These are phyloP conservation scores for Smittia sp. DNA, from an alignment of 2,888 invertebrate species.

Conservation along the genomic window DNA sequence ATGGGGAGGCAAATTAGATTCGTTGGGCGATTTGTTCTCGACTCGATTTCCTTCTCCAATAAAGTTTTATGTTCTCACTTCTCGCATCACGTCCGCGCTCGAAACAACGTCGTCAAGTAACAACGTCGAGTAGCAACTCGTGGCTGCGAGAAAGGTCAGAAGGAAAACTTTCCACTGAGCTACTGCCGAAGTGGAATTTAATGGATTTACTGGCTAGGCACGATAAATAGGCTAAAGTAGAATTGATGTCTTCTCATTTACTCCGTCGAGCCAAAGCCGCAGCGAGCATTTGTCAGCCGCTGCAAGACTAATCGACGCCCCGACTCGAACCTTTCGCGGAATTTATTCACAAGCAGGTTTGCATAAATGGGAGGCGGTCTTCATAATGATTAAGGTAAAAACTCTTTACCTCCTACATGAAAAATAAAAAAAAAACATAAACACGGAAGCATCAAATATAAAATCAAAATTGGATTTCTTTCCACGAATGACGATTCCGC, in stretches of 20 bases:
- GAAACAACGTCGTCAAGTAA: not conserved
- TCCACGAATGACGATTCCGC: no score
- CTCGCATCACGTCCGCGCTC: not conserved
- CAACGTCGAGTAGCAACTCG: not conserved
- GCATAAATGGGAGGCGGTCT: not conserved
- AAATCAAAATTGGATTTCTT: no score
- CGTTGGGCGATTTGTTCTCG: not conserved
- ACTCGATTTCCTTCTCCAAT: conserved; percentile 6
- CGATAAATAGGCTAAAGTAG: conserved; percentile 17
- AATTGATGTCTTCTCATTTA: conserved; percentile 8
- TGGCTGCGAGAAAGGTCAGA: no score
- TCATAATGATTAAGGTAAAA: no score
- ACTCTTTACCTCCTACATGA: not conserved
- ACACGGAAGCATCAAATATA: no score
- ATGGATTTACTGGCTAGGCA: not conserved
- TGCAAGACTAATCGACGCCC: conserved; percentile 13
- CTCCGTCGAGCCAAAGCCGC: not conserved
- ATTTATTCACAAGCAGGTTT: not conserved
- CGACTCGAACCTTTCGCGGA: not conserved
- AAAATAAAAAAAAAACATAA: no score
- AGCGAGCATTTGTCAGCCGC: not conserved
- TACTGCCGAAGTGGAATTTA: not conserved
- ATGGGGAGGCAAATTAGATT: not conserved
- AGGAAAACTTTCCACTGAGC: not conserved
- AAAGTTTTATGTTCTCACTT: not conserved